A percentile compares a stretch with the other conserved stretches of the same genome.
phyloP scores from a whole-genome alignment of 2,113 vertebrate species.

The Lepisosteus oculatus region DNA sequence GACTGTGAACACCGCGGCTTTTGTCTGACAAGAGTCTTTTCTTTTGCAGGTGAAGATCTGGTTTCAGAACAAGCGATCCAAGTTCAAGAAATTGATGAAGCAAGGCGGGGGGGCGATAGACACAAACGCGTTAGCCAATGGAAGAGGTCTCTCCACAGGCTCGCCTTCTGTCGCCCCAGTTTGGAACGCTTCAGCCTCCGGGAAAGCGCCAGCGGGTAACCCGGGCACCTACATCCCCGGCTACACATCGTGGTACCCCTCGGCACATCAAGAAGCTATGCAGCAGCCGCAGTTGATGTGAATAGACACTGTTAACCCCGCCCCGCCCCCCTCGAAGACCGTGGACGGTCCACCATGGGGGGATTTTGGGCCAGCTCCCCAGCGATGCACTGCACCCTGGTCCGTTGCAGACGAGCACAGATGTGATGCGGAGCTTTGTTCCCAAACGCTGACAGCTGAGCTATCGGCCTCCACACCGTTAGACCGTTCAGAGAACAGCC shows the following conservation, averaged over 20 bases:
- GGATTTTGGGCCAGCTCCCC: conserved; percentile 51
- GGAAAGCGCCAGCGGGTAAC: conserved; percentile 81
- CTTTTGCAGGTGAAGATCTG: conserved; percentile 85
- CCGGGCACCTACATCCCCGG: conserved; percentile 92
- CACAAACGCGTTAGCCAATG: conserved; percentile 78
- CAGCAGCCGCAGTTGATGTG: conserved; percentile 98
- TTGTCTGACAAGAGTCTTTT: conserved; percentile 10
- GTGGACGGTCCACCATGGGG: conserved; percentile 39
- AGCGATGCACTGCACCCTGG: conserved; percentile 50
- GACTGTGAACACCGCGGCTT: not conserved
- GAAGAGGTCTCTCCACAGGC: conserved; percentile 82
- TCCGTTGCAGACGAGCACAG: conserved; percentile 55
- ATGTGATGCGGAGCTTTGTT: conserved; percentile 64
- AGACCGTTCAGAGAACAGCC: conserved; percentile 51
- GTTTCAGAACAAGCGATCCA: conserved; percentile 96
- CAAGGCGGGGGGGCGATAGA: conserved; percentile 88
- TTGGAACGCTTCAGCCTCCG: conserved; percentile 86
- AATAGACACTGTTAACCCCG: conserved; percentile 51
- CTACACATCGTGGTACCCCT: conserved; percentile 98
- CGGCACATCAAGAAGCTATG: conserved; percentile 97
- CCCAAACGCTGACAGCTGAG: conserved; percentile 62
- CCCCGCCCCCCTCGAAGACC: conserved; percentile 35
- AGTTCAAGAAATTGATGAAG: conserved; percentile 95
- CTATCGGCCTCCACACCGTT: conserved; percentile 56
- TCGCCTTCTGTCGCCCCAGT: conserved; percentile 87